Conservation (phyloP, 1,140 invertebrate species). For the Hypsibius dujardini region DNA sequence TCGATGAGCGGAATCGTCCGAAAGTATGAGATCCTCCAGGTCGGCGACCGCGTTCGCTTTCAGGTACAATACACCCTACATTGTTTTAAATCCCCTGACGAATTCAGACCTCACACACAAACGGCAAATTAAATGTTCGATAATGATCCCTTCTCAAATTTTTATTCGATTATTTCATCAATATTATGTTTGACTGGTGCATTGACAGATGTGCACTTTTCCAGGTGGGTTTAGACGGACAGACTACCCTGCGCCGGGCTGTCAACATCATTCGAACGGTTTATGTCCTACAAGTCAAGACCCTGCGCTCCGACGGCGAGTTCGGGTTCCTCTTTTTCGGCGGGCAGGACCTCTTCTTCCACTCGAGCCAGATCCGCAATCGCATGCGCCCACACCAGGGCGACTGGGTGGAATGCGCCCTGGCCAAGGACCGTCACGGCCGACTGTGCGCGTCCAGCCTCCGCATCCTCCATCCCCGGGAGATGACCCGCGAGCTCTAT, state of each 20-base stretch:
- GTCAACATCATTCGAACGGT: constrained; percentile 15
- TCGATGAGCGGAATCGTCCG: constrained; percentile 14
- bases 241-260: constrained; percentile 6
- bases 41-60: not conserved
- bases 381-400: constrained; percentile 15
- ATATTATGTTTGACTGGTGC: no score
- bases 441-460: constrained; percentile 5
- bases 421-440: constrained; percentile 15
- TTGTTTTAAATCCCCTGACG: no score
- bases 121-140: no score
- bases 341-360: constrained; percentile 13
- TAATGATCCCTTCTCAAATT: no score
- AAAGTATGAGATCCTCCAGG: constrained; percentile 3
- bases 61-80: no score
- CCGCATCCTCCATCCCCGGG: constrained; percentile 13
- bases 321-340: constrained; percentile 11
- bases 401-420: constrained; percentile 14
- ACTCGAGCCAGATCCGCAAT: constrained; percentile 11
- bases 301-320: constrained; percentile 5
- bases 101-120: no score
- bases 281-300: constrained; percentile 16
- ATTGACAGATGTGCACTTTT: no score
- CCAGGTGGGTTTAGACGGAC: not conserved
- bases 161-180: no score
- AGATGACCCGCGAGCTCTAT: constrained; percentile 9